A percentile compares a stretch with the other conserved stretches of the same genome.
Evolutionary conservation across 2,797 vertebrate species (phyloP).

Genomic region (Perodicticus potto): DNA sequence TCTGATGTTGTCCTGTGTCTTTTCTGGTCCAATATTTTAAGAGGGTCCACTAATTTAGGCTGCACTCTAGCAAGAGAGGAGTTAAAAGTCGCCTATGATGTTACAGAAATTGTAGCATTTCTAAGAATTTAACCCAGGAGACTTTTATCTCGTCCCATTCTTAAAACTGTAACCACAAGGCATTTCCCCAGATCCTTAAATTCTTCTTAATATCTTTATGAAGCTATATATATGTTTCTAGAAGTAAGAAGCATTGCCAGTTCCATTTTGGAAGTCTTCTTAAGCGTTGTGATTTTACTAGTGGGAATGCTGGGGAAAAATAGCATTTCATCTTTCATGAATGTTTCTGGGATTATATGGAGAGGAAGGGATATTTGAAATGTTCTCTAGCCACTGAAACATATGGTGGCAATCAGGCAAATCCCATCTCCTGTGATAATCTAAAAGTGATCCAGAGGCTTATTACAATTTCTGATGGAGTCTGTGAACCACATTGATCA

Average conservation of each 20-base stretch:
- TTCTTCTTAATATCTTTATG: slow-evolving; percentile 36
- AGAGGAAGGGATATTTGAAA: slow-evolving; percentile 64
- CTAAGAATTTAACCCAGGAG: slow-evolving; percentile 37
- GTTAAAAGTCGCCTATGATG: background rate
- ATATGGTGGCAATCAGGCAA: background rate
- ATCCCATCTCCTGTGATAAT: background rate
- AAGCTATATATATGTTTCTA: background rate
- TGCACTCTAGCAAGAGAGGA: background rate
- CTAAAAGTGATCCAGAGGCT: slow-evolving; percentile 40
- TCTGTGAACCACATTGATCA: slow-evolving; percentile 25
- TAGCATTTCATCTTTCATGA: slow-evolving; percentile 42
- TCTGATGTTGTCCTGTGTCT: background rate
- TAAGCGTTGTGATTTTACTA: slow-evolving; percentile 47
- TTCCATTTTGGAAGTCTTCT: slow-evolving; percentile 43
- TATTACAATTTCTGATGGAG: slow-evolving; percentile 14
- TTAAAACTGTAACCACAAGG: slow-evolving; percentile 4
- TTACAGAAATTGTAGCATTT: slow-evolving; percentile 16
- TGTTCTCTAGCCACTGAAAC: slow-evolving; percentile 20
- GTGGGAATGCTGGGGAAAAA: background rate
- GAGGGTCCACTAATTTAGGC: background rate
- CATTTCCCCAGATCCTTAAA: slow-evolving; percentile 6
- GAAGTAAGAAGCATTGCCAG: slow-evolving; percentile 7
- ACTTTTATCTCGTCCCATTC: slow-evolving; percentile 40
- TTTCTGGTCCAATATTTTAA: slow-evolving; percentile 12
- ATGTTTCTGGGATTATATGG: slow-evolving; percentile 39